Conservation (phyloP, 2,797 vertebrate genomes). For the Anguilla marmorata region DNA sequence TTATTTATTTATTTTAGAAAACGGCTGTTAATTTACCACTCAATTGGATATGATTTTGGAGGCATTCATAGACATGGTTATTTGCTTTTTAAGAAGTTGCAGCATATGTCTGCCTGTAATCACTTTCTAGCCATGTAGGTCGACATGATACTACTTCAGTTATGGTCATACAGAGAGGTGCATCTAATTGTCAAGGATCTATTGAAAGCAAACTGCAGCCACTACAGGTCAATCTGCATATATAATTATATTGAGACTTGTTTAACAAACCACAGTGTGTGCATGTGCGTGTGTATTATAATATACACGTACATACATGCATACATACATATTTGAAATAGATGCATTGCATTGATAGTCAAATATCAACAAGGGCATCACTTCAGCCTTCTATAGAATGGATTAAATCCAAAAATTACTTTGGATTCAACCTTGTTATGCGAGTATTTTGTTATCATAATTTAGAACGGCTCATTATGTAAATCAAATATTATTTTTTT, state of each 20-base stretch:
- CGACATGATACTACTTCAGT: background rate
- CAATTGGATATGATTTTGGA: background rate
- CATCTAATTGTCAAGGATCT: conserved; percentile 48
- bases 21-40: background rate
- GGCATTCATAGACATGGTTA: background rate
- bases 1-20: background rate
- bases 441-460: background rate
- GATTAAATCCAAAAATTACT: background rate
- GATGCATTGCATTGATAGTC: background rate
- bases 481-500: background rate
- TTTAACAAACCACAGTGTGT: background rate
- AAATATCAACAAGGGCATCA: conserved; percentile 4
- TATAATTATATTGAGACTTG: background rate
- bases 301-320: too few relatives aligned
- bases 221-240: background rate
- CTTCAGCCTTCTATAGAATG: background rate
- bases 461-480: background rate
- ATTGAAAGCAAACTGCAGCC: conserved; percentile 6
- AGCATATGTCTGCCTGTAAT: conserved; percentile 7
- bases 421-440: background rate
- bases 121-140: conserved; percentile 22
- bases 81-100: conserved; percentile 39
- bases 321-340: background rate
- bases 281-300: conserved; percentile 8
- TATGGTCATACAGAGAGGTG: conserved; percentile 17